Evolutionary conservation across 2,888 invertebrate species (phyloP).

Genomic region (Drepanosiphum platanoidis): DNA sequence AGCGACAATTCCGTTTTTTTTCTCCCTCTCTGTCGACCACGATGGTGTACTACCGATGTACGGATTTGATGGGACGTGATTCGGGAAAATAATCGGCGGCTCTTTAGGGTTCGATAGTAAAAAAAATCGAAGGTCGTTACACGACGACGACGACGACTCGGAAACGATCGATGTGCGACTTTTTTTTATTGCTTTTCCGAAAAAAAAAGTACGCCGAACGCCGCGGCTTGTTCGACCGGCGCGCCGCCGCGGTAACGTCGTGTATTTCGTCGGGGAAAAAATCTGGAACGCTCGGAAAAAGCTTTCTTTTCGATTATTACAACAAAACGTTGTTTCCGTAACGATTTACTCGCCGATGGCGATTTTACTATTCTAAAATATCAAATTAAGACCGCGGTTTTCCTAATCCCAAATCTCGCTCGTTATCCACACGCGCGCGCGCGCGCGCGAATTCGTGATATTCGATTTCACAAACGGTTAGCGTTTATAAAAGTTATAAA

Average conservation of each 20-base stretch:
- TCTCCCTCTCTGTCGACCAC: neutral
- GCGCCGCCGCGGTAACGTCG: neutral
- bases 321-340: too few relatives aligned
- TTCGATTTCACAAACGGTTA: too few relatives aligned
- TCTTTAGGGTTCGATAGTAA: constrained; percentile 10
- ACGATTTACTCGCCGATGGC: too few relatives aligned
- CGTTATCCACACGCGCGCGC: too few relatives aligned
- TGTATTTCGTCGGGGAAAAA: neutral
- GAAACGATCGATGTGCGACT: neutral
- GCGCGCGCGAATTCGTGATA: too few relatives aligned
- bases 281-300: too few relatives aligned
- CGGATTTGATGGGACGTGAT: constrained; percentile 12
- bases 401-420: too few relatives aligned
- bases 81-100: constrained; percentile 8
- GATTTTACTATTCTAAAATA: too few relatives aligned
- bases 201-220: neutral
- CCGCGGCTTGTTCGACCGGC: neutral
- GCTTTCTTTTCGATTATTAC: too few relatives aligned
- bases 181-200: constrained; percentile 4
- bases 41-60: constrained; percentile 39
- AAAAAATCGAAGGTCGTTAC: neutral
- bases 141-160: neutral
- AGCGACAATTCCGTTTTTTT: constrained; percentile 4
- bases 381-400: too few relatives aligned
- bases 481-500: too few relatives aligned